A percentile compares a stretch with the other conserved stretches of the same genome.
Evolutionary conservation across 2,113 vertebrate genomes (phyloP).

Genomic region (Pangasianodon hypophthalmus): DNA sequence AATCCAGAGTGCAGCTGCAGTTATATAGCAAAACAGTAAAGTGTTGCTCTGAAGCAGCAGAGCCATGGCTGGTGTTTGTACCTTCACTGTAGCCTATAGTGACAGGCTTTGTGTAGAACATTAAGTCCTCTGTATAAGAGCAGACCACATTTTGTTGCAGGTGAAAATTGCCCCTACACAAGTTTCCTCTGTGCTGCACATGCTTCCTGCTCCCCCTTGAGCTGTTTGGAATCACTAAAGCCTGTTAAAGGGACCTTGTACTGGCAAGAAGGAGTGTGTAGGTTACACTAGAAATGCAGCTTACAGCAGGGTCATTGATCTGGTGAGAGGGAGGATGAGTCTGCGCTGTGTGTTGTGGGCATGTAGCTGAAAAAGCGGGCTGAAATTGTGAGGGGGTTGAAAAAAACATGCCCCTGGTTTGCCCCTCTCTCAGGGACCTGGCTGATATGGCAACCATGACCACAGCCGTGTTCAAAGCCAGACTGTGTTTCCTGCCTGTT

Average conservation of each 20-base stretch:
- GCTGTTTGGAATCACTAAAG: constrained; percentile 32
- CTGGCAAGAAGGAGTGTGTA: constrained; percentile 1
- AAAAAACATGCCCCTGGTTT: constrained; percentile 25
- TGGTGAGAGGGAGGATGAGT: constrained; percentile 19
- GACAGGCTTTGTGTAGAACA: neutral
- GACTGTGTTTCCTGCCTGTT: constrained; percentile 31
- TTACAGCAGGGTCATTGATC: constrained; percentile 25
- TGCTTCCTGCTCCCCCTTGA: neutral
- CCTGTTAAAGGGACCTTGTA: constrained; percentile 22
- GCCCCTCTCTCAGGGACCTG: constrained; percentile 31
- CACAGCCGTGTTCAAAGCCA: constrained; percentile 23
- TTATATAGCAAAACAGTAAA: neutral
- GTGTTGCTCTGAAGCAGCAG: neutral
- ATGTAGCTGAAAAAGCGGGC: neutral
- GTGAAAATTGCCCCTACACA: constrained; percentile 1
- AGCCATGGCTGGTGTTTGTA: neutral
- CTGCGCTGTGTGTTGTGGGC: constrained; percentile 4
- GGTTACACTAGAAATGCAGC: constrained; percentile 32
- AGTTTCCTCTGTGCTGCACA: constrained; percentile 9
- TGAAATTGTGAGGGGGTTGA: neutral
- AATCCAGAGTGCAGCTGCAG: neutral
- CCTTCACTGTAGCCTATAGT: neutral
- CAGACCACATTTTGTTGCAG: neutral
- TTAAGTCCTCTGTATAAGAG: neutral
- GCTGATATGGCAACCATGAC: constrained; percentile 26